Evolutionary conservation across 35 echinoderm and acorn worm genomes (phyloP).

Genomic region (Ophiothrix spiculata): DNA sequence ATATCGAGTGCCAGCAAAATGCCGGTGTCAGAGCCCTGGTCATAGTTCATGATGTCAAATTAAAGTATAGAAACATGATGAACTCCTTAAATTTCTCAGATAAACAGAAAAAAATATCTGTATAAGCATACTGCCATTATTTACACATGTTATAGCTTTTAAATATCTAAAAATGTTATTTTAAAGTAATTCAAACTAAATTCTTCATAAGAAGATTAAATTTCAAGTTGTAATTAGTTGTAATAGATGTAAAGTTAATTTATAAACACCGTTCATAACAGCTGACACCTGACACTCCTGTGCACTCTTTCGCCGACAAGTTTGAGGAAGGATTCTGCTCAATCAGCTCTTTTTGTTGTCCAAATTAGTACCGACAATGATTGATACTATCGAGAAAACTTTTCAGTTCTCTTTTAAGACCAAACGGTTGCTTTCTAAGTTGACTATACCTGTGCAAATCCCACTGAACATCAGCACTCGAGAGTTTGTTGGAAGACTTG

Average conservation of each 20-base stretch:
- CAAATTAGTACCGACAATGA: not conserved
- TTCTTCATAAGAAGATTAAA: not conserved
- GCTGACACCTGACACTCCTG: not conserved
- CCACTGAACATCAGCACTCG: slow-evolving; percentile 43
- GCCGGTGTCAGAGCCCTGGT: too few species aligned
- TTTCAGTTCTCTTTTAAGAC: slow-evolving; percentile 80
- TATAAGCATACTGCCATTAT: too few species aligned
- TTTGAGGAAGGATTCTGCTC: not conserved
- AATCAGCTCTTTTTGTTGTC: not conserved
- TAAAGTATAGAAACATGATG: not conserved
- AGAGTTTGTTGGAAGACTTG: slow-evolving; percentile 86
- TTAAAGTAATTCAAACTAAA: not conserved
- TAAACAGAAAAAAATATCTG: not conserved
- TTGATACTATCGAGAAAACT: slow-evolving; percentile 39
- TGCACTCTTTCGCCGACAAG: not conserved
- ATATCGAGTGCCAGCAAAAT: too few species aligned
- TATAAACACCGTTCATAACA: not conserved
- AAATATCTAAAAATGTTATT: too few species aligned
- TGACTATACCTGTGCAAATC: slow-evolving; percentile 61
- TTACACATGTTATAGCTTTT: too few species aligned
- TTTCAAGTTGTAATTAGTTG: too few species aligned
- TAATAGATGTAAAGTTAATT: too few species aligned
- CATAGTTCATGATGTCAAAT: not conserved
- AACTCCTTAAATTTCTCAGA: too few species aligned
- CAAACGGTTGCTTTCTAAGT: slow-evolving; percentile 61